A percentile compares a stretch with the other conserved stretches of the same genome.
These are phyloP conservation scores for Podilymbus podiceps DNA, from an alignment of 2,113 vertebrate species.

Conservation along the genomic window DNA sequence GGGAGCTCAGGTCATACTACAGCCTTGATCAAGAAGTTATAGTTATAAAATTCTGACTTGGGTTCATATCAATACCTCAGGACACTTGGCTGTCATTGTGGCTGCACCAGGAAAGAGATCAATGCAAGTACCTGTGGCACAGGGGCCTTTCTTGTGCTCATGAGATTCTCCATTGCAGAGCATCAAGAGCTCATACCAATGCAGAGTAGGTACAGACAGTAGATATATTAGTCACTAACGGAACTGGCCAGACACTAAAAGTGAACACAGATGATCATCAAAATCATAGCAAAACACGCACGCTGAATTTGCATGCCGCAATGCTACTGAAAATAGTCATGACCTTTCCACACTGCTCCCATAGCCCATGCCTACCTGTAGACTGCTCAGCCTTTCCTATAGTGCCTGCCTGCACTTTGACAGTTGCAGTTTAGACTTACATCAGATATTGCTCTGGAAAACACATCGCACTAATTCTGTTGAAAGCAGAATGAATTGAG, in stretches of 20 bases:
- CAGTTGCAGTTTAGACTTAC: not conserved
- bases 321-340: not conserved
- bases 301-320: too few species aligned
- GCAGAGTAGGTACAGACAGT: not conserved
- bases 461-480: not conserved
- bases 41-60: not conserved
- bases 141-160: not conserved
- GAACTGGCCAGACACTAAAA: not conserved
- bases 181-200: not conserved
- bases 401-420: not conserved
- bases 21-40: not conserved
- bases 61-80: not conserved
- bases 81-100: not conserved
- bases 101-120: not conserved
- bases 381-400: not conserved
- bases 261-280: not conserved
- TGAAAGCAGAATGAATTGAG: not conserved
- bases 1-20: not conserved
- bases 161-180: not conserved
- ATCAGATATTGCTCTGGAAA: not conserved
- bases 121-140: not conserved
- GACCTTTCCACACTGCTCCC: not conserved
- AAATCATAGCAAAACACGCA: rapidly evolving
- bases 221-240: not conserved
- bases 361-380: not conserved